Percentiles rank a stretch among this genome's conserved stretches.
These are phyloP conservation scores for Catocala nupta DNA, from an alignment of 2,888 invertebrate genomes.

Conservation along the genomic window DNA sequence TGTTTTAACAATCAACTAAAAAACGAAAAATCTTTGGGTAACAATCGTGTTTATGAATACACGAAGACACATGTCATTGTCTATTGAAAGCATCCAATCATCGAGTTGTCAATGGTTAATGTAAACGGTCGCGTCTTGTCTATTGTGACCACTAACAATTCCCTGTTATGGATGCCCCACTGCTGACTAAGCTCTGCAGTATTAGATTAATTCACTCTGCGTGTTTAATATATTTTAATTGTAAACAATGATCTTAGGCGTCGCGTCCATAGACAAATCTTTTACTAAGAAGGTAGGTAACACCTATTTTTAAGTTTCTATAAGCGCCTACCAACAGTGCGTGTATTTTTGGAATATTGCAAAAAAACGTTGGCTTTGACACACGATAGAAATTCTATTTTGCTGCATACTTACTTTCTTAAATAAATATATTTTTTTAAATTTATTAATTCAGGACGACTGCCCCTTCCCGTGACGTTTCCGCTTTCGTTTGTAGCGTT, in stretches of 20 bases:
- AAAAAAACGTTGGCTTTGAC: too few species aligned
- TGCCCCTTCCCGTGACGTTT: too few species aligned
- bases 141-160: conserved; percentile 78
- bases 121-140: conserved; percentile 69
- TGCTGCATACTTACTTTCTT: too few species aligned
- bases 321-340: conserved; percentile 8
- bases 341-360: conserved; percentile 2
- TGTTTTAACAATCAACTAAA: conserved; percentile 38
- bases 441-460: too few species aligned
- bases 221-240: conserved; percentile 11
- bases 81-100: conserved; percentile 73
- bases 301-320: neutral
- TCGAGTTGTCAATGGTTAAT: conserved; percentile 62
- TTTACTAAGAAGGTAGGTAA: neutral
- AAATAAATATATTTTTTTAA: too few species aligned
- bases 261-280: conserved; percentile 1
- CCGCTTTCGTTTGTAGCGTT: too few species aligned
- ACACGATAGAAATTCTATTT: too few species aligned
- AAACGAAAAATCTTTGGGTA: conserved; percentile 47
- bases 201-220: conserved; percentile 30
- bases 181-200: conserved; percentile 67
- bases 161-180: conserved; percentile 77
- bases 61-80: conserved; percentile 67
- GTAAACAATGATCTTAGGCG: neutral
- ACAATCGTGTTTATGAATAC: conserved; percentile 62